Base-by-base conservation (phyloP, 2,797 vertebrate species). In the Potorous gilbertii region DNA sequence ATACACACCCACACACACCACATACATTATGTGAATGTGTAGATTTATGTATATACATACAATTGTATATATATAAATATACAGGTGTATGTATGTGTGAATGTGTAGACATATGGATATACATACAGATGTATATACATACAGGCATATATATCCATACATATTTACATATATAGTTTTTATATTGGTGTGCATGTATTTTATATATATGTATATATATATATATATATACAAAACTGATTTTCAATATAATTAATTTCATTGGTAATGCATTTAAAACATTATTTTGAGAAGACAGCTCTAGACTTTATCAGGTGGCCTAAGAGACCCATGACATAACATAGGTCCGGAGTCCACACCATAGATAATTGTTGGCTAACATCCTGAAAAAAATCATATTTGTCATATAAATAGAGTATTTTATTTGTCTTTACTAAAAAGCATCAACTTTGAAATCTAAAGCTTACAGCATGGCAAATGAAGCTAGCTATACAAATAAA, bases 361-460 rank as follows among this genome's bases (percentile, higher is more conserved):
- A 81, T 46, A 46, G 74, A 81, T 81, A 81, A 46, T 46, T 40
- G 66, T 21, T 40, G 16, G 34, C 66, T 74, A 40, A 74, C 18
- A 21, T 40, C 66, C 66, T 74, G 9, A 40, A 74, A n/a, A 74
- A 74, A 74, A 14, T 16, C 16, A 21, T 74, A 40, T 18, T 40
- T 81, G 74, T 24, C 8, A 46, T 24, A 3, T 91, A 97, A 95
- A 93, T 29, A 87, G 81, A 93, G 95, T 92, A 54, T 55, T 97
- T 95, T 95, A 90, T 95, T 96, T 96, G 24, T 55, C 55, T 92
- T 3, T 93, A 91, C 74, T 96, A 94, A 34, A 95, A 92, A 97
- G 91, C 97, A 97, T 95, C 50, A 97, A 95, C 94, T 92, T 93
- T 91, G 94, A 89, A 54, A 94, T 91, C 18, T 81, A 81, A 81